These are phyloP conservation scores for Pyxicephalus adspersus DNA, from an alignment of 2,113 vertebrate genomes.

Conservation along the genomic window DNA sequence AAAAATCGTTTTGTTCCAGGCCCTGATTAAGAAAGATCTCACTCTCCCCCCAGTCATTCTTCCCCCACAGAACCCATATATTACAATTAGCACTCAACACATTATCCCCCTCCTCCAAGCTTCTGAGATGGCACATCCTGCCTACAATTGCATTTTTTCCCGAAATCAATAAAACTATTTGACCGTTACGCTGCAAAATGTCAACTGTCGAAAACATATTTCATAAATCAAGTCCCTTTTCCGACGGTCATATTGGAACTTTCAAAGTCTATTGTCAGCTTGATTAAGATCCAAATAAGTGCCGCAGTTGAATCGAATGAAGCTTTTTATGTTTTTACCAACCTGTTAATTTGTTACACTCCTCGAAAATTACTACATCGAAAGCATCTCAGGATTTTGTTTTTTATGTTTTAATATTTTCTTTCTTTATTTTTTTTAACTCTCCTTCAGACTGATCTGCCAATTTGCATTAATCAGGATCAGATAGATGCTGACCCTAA, in stretches of 20 bases:
- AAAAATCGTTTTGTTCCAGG: no score
- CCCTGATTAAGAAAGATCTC: no score
- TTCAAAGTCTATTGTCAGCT: background rate
- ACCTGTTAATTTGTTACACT: background rate
- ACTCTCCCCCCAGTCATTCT: background rate
- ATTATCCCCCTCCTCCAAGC: background rate
- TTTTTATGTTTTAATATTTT: no score
- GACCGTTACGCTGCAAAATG: slow-evolving; percentile 10
- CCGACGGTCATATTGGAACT: background rate
- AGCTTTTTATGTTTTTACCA: slow-evolving; percentile 5
- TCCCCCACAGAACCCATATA: background rate
- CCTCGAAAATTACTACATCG: background rate
- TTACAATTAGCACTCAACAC: background rate
- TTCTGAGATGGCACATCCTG: background rate
- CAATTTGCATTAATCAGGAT: slow-evolving; percentile 46
- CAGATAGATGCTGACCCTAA: slow-evolving; percentile 36
- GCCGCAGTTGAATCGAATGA: background rate
- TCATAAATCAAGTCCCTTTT: background rate
- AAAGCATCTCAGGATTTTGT: background rate
- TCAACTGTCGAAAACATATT: background rate
- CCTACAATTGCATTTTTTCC: background rate
- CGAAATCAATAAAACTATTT: slow-evolving; percentile 8
- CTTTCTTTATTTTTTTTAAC: background rate
- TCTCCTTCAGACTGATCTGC: background rate
- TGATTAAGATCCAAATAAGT: slow-evolving; percentile 3